A percentile compares a stretch with the other conserved stretches of the same genome.
These are phyloP conservation scores for Mesaphorura yosii DNA, from an alignment of 1,140 invertebrate species.

Conservation along the genomic window DNA sequence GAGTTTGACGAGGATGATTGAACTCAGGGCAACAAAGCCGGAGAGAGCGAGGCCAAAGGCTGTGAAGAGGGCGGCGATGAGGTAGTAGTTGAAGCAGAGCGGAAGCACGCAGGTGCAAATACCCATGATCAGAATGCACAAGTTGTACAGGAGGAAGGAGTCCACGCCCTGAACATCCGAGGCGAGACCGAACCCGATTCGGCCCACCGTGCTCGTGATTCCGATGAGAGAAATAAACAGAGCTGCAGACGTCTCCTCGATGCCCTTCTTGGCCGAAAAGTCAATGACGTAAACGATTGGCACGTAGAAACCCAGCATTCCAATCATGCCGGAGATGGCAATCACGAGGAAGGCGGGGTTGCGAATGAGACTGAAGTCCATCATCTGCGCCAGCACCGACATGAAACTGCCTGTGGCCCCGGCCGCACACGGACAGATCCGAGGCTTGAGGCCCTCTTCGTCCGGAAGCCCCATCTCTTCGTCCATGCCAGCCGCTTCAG, in stretches of 20 bases:
- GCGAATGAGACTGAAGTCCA: constrained; percentile 79
- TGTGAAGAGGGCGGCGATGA: constrained; percentile 67
- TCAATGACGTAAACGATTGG: constrained; percentile 90
- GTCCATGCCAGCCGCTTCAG: no score
- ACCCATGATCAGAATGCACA: constrained; percentile 80
- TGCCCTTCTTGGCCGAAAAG: constrained; percentile 56
- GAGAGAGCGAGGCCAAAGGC: constrained; percentile 92
- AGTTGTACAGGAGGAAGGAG: constrained; percentile 83
- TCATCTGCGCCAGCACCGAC: constrained; percentile 70
- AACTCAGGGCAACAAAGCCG: constrained; percentile 93
- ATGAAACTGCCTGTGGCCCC: constrained; percentile 61
- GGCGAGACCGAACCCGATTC: constrained; percentile 64
- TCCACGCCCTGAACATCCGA: constrained; percentile 53
- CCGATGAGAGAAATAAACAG: constrained; percentile 88
- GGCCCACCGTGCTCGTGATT: constrained; percentile 78
- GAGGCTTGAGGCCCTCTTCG: constrained; percentile 38
- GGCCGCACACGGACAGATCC: neutral
- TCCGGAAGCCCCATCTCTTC: constrained; percentile 52
- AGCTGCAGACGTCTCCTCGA: constrained; percentile 58
- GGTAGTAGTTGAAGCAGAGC: constrained; percentile 61
- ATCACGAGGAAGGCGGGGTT: constrained; percentile 86
- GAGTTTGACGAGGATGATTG: constrained; percentile 94
- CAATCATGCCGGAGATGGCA: constrained; percentile 86
- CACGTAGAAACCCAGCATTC: constrained; percentile 86
- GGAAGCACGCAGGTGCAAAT: constrained; percentile 72